Evolutionary conservation across 2,113 vertebrate species (phyloP).

Genomic region (Actinemys pallida): DNA sequence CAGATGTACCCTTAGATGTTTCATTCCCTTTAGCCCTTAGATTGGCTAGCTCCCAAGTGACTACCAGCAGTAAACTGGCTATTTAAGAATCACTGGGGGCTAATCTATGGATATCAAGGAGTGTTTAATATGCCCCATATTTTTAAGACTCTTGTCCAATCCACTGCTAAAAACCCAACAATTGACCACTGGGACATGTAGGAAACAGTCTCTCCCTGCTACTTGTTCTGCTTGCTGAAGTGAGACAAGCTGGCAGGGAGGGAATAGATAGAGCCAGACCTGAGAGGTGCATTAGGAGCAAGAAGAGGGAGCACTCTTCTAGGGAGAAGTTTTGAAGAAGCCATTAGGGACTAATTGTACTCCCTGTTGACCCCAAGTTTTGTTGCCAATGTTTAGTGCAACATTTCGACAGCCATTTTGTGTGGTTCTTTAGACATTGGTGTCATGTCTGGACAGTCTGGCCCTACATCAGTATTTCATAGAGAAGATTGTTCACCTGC

Average conservation of each 20-base stretch:
- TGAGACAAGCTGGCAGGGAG: not conserved
- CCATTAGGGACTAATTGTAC: not conserved
- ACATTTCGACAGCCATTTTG: not conserved
- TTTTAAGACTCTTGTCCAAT: not conserved
- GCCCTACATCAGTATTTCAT: not conserved
- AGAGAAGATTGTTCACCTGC: not conserved
- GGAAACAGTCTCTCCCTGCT: not conserved
- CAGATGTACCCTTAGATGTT: not conserved
- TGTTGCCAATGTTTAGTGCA: not conserved
- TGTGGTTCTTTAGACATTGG: not conserved
- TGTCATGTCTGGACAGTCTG: not conserved
- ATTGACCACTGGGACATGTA: fast-evolving
- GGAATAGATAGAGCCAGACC: not conserved
- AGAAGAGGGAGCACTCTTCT: not conserved
- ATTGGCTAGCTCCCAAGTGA: not conserved
- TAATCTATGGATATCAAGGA: not conserved
- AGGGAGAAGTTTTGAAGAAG: not conserved
- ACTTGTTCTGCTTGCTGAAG: not conserved
- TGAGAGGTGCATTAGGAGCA: not conserved
- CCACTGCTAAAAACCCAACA: not conserved
- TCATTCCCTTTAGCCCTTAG: not conserved
- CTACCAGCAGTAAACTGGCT: not conserved
- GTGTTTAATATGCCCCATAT: not conserved
- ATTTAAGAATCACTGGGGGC: not conserved
- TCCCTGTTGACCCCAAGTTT: not conserved